phyloP scores from a whole-genome alignment of 1,140 invertebrate species.

The Lepidurus apus region DNA sequence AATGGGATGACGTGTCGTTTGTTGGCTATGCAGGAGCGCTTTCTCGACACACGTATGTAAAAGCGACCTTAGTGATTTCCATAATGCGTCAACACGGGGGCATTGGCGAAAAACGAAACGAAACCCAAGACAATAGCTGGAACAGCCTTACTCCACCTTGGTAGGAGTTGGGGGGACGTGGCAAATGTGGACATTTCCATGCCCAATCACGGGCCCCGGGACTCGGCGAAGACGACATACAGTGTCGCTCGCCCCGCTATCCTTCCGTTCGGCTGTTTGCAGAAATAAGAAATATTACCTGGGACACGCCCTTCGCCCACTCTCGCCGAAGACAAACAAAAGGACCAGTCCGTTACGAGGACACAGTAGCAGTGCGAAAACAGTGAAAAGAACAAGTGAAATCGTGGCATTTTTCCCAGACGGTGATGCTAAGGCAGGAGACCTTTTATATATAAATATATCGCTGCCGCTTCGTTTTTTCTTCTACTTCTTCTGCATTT shows the following conservation, averaged over 20 bases:
- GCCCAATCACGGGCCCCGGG: background rate
- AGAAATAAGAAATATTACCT: background rate
- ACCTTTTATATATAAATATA: background rate
- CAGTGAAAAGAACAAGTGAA: background rate
- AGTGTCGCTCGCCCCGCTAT: background rate
- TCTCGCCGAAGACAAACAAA: too few relatives aligned
- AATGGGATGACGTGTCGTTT: background rate
- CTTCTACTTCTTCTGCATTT: too few relatives aligned
- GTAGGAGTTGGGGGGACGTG: background rate
- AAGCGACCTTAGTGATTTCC: conserved; percentile 20
- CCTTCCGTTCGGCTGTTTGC: background rate
- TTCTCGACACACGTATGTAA: background rate
- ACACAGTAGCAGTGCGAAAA: background rate
- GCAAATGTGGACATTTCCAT: background rate
- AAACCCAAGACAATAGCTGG: background rate
- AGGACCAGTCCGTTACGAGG: too few relatives aligned
- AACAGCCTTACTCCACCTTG: background rate
- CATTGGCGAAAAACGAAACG: background rate
- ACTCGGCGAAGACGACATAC: background rate
- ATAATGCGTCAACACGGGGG: background rate
- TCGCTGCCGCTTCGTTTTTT: background rate
- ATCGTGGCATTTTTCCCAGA: background rate
- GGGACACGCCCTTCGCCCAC: background rate
- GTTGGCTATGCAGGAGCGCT: background rate
- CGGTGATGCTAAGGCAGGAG: background rate